A percentile compares a stretch with the other conserved stretches of the same genome.
These are phyloP conservation scores for Diploptera punctata DNA, from an alignment of 2,888 invertebrate species.

Conservation along the genomic window DNA sequence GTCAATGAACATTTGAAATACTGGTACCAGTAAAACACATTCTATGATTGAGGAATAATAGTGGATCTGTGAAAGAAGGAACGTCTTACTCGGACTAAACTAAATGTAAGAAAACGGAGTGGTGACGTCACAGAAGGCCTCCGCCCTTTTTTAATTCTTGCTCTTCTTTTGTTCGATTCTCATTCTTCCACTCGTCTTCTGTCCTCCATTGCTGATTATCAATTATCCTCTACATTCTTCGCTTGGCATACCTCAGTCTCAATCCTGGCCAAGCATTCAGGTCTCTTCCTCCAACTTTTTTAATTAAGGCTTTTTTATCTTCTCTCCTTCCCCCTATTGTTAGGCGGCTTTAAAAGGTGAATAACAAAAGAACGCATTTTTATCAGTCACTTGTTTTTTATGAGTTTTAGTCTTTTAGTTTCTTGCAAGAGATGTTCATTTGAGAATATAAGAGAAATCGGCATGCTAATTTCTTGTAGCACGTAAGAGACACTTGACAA, in stretches of 20 bases:
- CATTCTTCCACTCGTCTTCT: neutral
- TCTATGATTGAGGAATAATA: too few species aligned
- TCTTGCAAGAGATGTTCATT: neutral
- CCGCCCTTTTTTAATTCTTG: neutral
- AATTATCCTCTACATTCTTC: neutral
- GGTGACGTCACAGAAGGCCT: neutral
- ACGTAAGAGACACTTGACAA: too few species aligned
- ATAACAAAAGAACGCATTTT: neutral
- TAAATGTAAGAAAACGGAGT: too few species aligned
- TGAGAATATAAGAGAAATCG: neutral
- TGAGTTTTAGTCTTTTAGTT: neutral
- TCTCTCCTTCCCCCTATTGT: neutral
- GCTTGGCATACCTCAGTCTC: neutral
- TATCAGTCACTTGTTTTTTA: neutral
- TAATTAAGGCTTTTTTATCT: constrained; percentile 17
- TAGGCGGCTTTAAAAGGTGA: neutral
- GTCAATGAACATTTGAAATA: too few species aligned
- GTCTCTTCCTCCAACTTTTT: constrained; percentile 27
- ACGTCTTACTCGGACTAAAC: too few species aligned
- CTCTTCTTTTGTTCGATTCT: constrained; percentile 5
- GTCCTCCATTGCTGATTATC: constrained; percentile 13
- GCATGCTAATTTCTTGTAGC: neutral
- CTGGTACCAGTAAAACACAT: too few species aligned
- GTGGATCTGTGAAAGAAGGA: too few species aligned
- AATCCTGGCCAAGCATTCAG: constrained; percentile 11